A percentile compares a stretch with the other conserved stretches of the same genome.
These are phyloP conservation scores for Trichomycterus rosablanca DNA, from an alignment of 2,113 vertebrate genomes.

Conservation along the genomic window DNA sequence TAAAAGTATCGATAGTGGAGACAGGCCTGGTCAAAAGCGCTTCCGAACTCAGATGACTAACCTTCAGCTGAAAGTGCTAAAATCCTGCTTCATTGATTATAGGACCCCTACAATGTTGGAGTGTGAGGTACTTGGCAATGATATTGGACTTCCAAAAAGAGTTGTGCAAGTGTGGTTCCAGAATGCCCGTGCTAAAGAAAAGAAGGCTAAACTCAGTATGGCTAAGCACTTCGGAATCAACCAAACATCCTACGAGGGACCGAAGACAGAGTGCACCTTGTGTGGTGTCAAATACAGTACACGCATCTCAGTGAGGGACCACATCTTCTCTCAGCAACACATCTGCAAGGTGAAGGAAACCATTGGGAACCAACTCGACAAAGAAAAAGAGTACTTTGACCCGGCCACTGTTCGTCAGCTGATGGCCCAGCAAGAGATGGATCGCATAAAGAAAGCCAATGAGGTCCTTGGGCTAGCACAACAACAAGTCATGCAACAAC, in stretches of 20 bases:
- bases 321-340: constrained; percentile 98
- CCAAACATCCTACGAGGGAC: constrained; percentile 96
- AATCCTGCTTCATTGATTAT: constrained; percentile 98
- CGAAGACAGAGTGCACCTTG: constrained; percentile 98
- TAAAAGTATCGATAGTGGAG: constrained; percentile 86
- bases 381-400: constrained; percentile 99
- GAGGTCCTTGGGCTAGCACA: constrained; percentile 93
- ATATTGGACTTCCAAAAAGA: constrained; percentile 99
- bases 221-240: constrained; percentile 99
- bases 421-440: constrained; percentile 98
- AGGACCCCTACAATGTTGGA: constrained; percentile 98
- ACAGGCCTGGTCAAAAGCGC: constrained; percentile 95
- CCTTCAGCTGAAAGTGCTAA: constrained; percentile 95
- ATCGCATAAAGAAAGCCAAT: constrained; percentile 98
- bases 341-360: constrained; percentile 98
- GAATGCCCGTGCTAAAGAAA: constrained; percentile 97
- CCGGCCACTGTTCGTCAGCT: constrained; percentile 96
- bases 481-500: constrained; percentile 87
- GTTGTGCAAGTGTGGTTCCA: constrained; percentile 99
- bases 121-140: constrained; percentile 98
- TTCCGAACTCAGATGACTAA: constrained; percentile 99
- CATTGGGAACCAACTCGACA: constrained; percentile 96
- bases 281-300: constrained; percentile 98
- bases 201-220: constrained; percentile 98
- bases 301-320: constrained; percentile 95